These are phyloP conservation scores for Anniella stebbinsi DNA, from an alignment of 2,797 vertebrate genomes.

Conservation along the genomic window DNA sequence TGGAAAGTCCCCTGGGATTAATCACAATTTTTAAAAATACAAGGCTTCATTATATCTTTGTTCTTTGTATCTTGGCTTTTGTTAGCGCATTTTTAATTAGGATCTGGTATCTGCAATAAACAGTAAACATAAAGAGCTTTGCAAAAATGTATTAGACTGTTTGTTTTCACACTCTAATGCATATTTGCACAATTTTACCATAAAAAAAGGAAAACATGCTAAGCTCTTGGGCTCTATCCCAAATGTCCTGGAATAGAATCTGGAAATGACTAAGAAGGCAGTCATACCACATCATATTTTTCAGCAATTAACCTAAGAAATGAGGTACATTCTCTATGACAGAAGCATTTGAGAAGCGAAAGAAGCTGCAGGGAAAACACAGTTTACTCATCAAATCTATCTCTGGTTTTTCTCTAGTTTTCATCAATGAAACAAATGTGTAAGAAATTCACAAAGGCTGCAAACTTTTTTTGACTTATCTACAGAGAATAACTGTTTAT, in stretches of 20 bases:
- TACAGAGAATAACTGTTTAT: conserved; percentile 55
- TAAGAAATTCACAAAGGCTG: conserved; percentile 69
- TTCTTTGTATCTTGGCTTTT: conserved; percentile 89
- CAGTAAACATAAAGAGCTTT: conserved; percentile 91
- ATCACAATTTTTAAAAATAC: conserved; percentile 82
- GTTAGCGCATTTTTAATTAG: conserved; percentile 89
- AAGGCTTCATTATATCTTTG: conserved; percentile 84
- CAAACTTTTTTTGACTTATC: conserved; percentile 59
- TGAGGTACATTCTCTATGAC: conserved; percentile 76
- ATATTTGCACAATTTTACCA: conserved; percentile 91
- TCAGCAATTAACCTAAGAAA: conserved; percentile 87
- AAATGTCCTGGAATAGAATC: conserved; percentile 89
- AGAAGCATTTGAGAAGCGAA: conserved; percentile 70
- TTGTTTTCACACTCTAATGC: conserved; percentile 91
- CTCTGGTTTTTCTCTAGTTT: conserved; percentile 74
- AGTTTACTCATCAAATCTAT: conserved; percentile 65
- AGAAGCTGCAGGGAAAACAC: conserved; percentile 69
- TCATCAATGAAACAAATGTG: conserved; percentile 70
- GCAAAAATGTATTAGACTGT: conserved; percentile 90
- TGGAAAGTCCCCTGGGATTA: conserved; percentile 80
- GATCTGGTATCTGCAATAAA: conserved; percentile 91
- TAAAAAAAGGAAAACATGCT: conserved; percentile 90
- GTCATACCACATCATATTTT: conserved; percentile 85
- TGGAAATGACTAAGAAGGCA: conserved; percentile 86
- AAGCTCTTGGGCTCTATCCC: conserved; percentile 89